These are phyloP conservation scores for Calliopum simillimum DNA, from an alignment of 2,888 invertebrate species.

Conservation along the genomic window DNA sequence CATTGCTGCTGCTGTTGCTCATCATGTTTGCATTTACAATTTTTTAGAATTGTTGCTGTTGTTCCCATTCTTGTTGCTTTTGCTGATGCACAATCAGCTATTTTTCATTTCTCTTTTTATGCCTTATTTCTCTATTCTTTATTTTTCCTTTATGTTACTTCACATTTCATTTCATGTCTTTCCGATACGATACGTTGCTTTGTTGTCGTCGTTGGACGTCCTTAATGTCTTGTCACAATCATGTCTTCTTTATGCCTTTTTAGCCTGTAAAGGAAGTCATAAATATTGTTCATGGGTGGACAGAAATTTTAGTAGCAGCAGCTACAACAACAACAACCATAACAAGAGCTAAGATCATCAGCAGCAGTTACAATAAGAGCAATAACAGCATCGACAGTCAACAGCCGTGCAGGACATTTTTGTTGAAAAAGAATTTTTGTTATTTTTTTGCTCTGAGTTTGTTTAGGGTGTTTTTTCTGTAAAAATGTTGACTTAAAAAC, in stretches of 20 bases:
- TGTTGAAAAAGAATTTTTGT: background rate
- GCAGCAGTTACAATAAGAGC: background rate
- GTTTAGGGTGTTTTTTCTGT: background rate
- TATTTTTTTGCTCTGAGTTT: background rate
- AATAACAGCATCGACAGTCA: constrained; percentile 28
- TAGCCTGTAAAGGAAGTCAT: constrained; percentile 45
- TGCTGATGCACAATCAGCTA: constrained; percentile 31
- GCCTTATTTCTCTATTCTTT: constrained; percentile 9
- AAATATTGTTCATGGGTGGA: constrained; percentile 45
- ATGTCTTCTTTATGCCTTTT: constrained; percentile 36
- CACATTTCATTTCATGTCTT: constrained; percentile 35
- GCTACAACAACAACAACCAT: constrained; percentile 23
- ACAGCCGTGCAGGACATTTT: constrained; percentile 16
- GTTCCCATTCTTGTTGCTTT: background rate
- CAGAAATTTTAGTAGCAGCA: constrained; percentile 28
- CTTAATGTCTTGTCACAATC: constrained; percentile 41
- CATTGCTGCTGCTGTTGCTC: background rate
- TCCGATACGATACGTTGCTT: background rate
- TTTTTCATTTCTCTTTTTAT: constrained; percentile 32
- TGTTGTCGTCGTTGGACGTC: constrained; percentile 25
- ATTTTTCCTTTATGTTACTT: constrained; percentile 29
- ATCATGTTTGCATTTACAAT: constrained; percentile 31
- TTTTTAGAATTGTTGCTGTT: constrained; percentile 9
- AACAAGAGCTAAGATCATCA: constrained; percentile 16
- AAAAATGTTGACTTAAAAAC: background rate